A percentile compares a stretch with the other conserved stretches of the same genome.
Evolutionary conservation across 2,113 vertebrate genomes (phyloP).

Genomic region (Elaphurus davidianus): DNA sequence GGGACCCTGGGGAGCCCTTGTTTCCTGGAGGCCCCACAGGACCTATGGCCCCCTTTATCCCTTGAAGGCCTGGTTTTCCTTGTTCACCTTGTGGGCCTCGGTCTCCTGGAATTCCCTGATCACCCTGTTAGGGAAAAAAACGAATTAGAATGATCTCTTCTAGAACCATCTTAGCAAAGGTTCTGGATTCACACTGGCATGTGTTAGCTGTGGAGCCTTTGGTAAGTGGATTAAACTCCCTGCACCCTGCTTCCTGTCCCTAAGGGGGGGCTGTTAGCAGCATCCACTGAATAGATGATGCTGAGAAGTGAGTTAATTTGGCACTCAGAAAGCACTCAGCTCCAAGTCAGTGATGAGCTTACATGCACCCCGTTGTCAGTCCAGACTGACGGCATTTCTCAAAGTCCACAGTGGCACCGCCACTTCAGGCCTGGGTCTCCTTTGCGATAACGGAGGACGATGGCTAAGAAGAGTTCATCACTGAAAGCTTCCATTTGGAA

Average conservation of each 20-base stretch:
- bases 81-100: conserved; percentile 93
- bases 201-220: not conserved
- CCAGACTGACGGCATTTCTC: not conserved
- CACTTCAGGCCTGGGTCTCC: not conserved
- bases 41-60: conserved; percentile 87
- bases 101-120: conserved; percentile 95
- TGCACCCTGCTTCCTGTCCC: not conserved
- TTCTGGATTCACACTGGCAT: not conserved
- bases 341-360: not conserved
- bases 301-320: not conserved
- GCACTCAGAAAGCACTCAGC: not conserved
- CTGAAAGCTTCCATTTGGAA: not conserved
- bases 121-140: conserved; percentile 85
- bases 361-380: not conserved
- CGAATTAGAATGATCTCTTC: not conserved
- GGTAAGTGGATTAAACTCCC: not conserved
- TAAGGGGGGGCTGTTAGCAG: not conserved
- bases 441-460: not conserved
- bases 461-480: not conserved
- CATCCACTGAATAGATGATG: not conserved
- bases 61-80: conserved; percentile 85
- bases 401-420: not conserved
- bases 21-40: conserved; percentile 84
- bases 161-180: not conserved
- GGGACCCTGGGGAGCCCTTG: conserved; percentile 87